Evolutionary conservation across 2,797 vertebrate species (phyloP), one percentile per base, ranked within the genome.

Genomic region (Lepilemur ruficaudatus): DNA sequence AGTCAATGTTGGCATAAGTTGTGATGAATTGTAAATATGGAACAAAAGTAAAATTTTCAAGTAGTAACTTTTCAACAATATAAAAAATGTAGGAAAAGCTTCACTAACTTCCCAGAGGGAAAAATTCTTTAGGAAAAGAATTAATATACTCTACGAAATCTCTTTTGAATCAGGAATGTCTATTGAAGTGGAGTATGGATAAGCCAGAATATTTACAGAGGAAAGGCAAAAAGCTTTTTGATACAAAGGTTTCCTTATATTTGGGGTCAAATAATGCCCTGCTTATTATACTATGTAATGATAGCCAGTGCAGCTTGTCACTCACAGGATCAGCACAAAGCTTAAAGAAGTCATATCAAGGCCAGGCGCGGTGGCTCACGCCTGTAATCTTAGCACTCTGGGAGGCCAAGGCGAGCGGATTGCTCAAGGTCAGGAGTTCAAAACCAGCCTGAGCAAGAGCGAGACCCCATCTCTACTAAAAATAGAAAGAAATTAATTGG

Each of bases 1-100:
- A 97, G 72, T 94, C 95, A 96, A 85, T 97, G 86, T 98, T 98
- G 98, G 97, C 97, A 93, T 12, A 90, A 86, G 41, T 93, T 89
- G 72, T 87, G 35, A 93, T 89, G 96, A 98, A 38, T 76, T 95
- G 81, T 97, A 98, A 97, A 88, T 96, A 94, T 85, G 95, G 84
- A 89, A 94, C 61, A 97, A 96, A 85, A 97, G 81, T 59, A 96
- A 95, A 95, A 95, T 91, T 94, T 96, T 55, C 92, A 97, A 97
- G 94, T 97, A 94, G 96, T 84, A 93, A 91, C 28, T 93, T 90
- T 89, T 94, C 70, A 87, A 55, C 25, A 95, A 65, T 75, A 96
- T 86, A 96, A 59, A 78, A 97, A 98, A 96, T 88, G 57, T 2
- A 92, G 48, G 20, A 67, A 95, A 94, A 89, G 10, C 22, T 55